Evolutionary conservation across 2,888 invertebrate species (phyloP).

Genomic region (Leptura quadrifasciata): DNA sequence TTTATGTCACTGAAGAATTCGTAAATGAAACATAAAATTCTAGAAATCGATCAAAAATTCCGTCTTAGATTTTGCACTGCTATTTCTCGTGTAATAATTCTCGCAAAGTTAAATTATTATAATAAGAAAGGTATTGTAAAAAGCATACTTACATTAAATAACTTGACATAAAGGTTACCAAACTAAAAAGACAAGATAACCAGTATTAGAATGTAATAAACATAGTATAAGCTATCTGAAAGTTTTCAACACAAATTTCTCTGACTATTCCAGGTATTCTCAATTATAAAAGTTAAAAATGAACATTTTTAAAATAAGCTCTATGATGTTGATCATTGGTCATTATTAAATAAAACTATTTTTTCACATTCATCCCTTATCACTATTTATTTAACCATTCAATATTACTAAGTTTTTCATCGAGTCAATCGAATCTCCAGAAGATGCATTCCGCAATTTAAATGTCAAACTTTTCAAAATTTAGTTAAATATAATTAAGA

Average conservation of each 20-base stretch:
- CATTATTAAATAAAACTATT: too few species aligned
- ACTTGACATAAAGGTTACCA: slow-evolving; percentile 7
- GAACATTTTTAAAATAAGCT: background rate
- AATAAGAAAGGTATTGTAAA: background rate
- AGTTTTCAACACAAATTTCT: background rate
- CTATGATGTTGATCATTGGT: too few species aligned
- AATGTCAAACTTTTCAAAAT: background rate
- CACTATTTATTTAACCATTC: too few species aligned
- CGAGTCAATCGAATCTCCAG: background rate
- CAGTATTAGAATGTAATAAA: slow-evolving; percentile 3
- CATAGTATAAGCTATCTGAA: background rate
- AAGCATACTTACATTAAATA: background rate
- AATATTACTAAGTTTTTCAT: too few species aligned
- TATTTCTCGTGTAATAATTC: too few species aligned
- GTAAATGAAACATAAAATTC: background rate
- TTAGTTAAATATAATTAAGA: background rate
- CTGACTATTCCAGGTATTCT: background rate
- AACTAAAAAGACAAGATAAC: slow-evolving; percentile 2
- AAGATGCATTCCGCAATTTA: background rate
- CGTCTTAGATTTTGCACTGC: background rate
- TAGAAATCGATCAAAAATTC: background rate
- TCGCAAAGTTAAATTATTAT: background rate
- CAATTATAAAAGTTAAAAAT: background rate
- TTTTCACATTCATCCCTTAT: too few species aligned
- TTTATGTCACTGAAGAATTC: too few species aligned